A percentile compares a stretch with the other conserved stretches of the same genome.
Conservation (phyloP, 2,797 vertebrate species). For the Semotilus atromaculatus region DNA sequence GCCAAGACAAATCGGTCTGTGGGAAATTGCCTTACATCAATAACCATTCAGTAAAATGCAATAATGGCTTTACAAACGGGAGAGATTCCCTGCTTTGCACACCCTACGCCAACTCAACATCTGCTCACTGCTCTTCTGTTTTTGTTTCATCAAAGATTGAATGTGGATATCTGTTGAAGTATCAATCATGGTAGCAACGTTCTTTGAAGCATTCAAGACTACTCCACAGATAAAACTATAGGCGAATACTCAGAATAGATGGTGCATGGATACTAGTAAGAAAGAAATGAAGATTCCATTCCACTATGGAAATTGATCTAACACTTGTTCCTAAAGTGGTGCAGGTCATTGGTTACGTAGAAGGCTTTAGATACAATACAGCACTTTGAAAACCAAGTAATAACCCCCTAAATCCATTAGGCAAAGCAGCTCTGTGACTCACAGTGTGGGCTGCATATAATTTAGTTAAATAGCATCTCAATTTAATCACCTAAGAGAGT, state of each 20-base stretch:
- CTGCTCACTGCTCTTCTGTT: neutral
- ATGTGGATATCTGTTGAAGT: conserved; percentile 18
- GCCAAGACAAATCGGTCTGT: conserved; percentile 18
- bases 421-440: conserved; percentile 25
- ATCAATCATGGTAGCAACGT: neutral
- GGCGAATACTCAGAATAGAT: neutral
- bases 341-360: neutral
- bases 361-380: conserved; percentile 10
- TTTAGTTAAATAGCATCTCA: conserved; percentile 36
- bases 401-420: conserved; percentile 25
- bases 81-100: neutral
- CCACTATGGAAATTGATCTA: neutral
- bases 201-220: neutral
- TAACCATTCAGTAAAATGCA: conserved; percentile 31
- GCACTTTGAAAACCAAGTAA: conserved; percentile 11
- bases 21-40: conserved; percentile 11
- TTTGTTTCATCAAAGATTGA: conserved; percentile 25
- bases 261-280: neutral
- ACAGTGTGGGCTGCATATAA: conserved; percentile 28
- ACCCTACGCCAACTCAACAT: conserved; percentile 13
- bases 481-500: conserved; percentile 44
- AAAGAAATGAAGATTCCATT: neutral
- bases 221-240: neutral
- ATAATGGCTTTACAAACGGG: conserved; percentile 4
- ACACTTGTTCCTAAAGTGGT: neutral